A percentile compares a stretch with the other conserved stretches of the same genome.
Conservation (phyloP, 2,888 invertebrate genomes). For the Tipula lateralis region DNA sequence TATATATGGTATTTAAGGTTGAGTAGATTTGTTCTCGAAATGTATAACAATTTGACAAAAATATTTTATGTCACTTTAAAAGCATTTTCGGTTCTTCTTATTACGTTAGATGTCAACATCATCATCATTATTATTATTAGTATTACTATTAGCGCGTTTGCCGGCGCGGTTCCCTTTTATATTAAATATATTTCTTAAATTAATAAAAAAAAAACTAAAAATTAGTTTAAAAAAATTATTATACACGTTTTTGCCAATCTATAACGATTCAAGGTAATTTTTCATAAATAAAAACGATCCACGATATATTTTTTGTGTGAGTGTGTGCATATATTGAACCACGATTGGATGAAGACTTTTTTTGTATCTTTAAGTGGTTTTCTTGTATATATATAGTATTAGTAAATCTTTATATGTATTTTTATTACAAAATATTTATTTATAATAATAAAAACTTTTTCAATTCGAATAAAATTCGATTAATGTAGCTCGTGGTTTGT, state of each 20-base stretch:
- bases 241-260: not conserved
- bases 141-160: slow-evolving; percentile 7
- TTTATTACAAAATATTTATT: not conserved
- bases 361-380: not conserved
- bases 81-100: slow-evolving; percentile 16
- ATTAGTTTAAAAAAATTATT: not conserved
- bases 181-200: not conserved
- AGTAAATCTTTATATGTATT: not conserved
- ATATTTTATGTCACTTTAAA: not conserved
- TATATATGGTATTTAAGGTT: not conserved
- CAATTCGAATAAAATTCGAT: not conserved
- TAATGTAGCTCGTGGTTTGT: not conserved
- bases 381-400: not conserved
- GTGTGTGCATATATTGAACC: not conserved
- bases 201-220: not conserved
- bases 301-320: not conserved
- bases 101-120: slow-evolving; percentile 21
- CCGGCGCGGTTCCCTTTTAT: not conserved
- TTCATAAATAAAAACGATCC: not conserved
- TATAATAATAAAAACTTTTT: not conserved
- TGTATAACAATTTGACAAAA: not conserved
- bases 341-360: not conserved
- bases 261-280: slow-evolving; percentile 7
- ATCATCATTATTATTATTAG: slow-evolving; percentile 5
- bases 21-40: not conserved